Evolutionary conservation across 2,113 vertebrate species (phyloP).

Genomic region (Menura novaehollandiae): DNA sequence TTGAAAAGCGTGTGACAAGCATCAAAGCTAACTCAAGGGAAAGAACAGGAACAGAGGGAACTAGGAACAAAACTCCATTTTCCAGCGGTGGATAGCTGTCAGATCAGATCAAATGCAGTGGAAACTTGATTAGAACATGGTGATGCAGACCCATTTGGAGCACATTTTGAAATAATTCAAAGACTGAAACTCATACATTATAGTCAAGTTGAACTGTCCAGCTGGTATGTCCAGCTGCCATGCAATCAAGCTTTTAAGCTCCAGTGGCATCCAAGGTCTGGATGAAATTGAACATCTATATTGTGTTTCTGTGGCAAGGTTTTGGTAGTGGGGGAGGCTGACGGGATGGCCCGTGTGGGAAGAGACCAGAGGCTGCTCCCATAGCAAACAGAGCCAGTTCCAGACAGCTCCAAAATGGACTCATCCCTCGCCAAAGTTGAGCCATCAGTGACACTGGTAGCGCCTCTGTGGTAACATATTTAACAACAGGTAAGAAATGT

Average conservation of each 20-base stretch:
- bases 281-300: not conserved
- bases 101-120: not conserved
- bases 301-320: not conserved
- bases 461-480: fast-evolving
- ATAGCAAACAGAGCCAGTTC: not conserved
- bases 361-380: not conserved
- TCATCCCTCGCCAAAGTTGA: not conserved
- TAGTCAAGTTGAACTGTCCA: not conserved
- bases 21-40: not conserved
- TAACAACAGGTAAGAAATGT: not conserved
- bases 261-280: not conserved
- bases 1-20: not conserved
- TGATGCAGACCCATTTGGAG: not conserved
- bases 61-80: not conserved
- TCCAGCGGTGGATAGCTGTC: not conserved
- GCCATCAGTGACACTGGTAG: not conserved
- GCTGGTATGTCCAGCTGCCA: not conserved
- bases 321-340: not conserved
- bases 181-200: not conserved
- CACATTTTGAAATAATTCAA: not conserved
- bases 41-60: not conserved
- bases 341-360: not conserved
- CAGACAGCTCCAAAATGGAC: not conserved
- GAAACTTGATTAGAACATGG: not conserved
- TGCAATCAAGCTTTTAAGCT: not conserved